A percentile compares a stretch with the other conserved stretches of the same genome.
phyloP scores from a whole-genome alignment of 2,113 vertebrate species.

The Passer montanus region DNA sequence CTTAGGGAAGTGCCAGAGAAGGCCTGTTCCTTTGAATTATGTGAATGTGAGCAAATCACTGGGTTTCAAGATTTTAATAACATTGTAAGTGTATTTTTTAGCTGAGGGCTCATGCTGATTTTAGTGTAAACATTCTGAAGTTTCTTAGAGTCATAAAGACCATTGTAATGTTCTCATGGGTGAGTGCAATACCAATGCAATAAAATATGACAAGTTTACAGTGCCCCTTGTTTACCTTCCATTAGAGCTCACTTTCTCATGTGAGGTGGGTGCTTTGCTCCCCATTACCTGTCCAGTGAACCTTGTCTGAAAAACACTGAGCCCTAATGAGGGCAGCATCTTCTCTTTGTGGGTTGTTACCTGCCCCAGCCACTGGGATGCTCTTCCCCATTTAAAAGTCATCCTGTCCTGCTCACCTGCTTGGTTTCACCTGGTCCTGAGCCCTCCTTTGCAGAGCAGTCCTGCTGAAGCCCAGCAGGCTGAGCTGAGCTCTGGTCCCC shows the following conservation, averaged over 20 bases:
- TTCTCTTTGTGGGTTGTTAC: not conserved
- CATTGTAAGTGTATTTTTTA: not conserved
- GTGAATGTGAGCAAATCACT: conserved; percentile 35
- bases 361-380: not conserved
- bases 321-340: not conserved
- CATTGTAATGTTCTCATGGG: not conserved
- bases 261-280: not conserved
- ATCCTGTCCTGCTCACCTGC: not conserved
- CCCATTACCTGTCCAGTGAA: not conserved
- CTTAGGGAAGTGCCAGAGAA: conserved; percentile 47
- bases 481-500: not conserved
- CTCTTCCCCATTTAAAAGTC: not conserved
- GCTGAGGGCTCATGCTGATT: not conserved
- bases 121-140: not conserved
- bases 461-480: not conserved
- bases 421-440: not conserved
- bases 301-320: not conserved
- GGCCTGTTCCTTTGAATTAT: conserved; percentile 62
- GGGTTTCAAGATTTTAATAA: conserved; percentile 1
- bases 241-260: not conserved
- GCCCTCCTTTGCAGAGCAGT: not conserved
- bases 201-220: not conserved
- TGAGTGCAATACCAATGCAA: not conserved
- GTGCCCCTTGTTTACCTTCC: not conserved
- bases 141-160: not conserved